phyloP scores from a whole-genome alignment of 2,113 vertebrate genomes.

The Oceanodroma tethys region DNA sequence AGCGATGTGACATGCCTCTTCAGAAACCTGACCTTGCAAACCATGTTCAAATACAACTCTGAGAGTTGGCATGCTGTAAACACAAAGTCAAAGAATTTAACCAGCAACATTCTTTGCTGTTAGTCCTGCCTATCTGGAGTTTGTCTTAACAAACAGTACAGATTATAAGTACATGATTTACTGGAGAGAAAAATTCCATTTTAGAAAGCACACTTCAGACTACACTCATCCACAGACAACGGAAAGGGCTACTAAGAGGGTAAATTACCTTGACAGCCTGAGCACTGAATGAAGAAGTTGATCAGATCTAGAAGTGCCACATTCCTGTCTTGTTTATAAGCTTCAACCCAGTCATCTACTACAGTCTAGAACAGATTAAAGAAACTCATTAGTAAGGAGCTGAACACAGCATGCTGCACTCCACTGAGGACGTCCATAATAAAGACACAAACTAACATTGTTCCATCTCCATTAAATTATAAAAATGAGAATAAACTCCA shows the following conservation, averaged over 20 bases:
- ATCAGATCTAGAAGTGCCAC: constrained; percentile 88
- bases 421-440: background rate
- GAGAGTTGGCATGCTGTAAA: background rate
- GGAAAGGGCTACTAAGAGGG: background rate
- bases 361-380: constrained; percentile 76
- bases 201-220: background rate
- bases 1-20: background rate
- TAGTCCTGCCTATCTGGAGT: background rate
- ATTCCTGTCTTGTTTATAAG: constrained; percentile 83
- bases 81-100: background rate
- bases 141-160: background rate
- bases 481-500: background rate
- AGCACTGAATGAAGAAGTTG: constrained; percentile 93
- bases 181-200: background rate
- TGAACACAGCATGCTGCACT: background rate
- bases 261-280: constrained; percentile 85
- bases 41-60: background rate
- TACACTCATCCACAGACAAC: background rate
- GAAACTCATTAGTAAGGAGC: background rate
- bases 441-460: background rate
- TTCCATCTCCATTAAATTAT: background rate
- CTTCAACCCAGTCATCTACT: constrained; percentile 88
- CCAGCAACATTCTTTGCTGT: background rate
- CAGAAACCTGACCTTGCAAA: background rate
- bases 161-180: background rate